Evolutionary conservation across 1,140 invertebrate species (phyloP).

Genomic region (Caligus rogercresseyi): DNA sequence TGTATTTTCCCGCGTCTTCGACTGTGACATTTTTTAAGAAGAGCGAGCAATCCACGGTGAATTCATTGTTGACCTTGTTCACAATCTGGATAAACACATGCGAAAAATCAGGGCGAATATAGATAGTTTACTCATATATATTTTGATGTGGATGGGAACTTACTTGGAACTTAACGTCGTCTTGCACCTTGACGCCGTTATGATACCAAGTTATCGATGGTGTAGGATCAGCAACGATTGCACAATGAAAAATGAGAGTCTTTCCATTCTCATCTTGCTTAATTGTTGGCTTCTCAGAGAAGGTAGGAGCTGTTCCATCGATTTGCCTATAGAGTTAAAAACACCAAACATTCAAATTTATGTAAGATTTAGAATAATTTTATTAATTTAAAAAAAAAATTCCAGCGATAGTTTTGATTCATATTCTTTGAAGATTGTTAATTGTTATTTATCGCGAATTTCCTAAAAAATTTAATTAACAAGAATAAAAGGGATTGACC

Average conservation of each 20-base stretch:
- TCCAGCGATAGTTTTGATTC: constrained; percentile 6
- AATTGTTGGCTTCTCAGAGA: constrained; percentile 89
- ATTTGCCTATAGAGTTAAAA: constrained; percentile 57
- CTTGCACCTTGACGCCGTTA: constrained; percentile 54
- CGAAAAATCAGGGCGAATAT: constrained; percentile 20
- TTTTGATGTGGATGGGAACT: constrained; percentile 21
- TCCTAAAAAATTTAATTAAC: no score
- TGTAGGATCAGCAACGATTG: constrained; percentile 78
- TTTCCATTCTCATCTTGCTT: constrained; percentile 92
- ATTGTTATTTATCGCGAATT: no score
- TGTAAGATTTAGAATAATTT: no score
- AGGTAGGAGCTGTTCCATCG: constrained; percentile 89
- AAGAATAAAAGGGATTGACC: no score
- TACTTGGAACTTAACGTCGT: constrained; percentile 63
- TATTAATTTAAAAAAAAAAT: constrained; percentile 13
- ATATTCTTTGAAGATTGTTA: no score
- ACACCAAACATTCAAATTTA: no score
- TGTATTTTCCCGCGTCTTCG: constrained; percentile 91
- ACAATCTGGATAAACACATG: constrained; percentile 48
- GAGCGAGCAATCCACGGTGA: constrained; percentile 17
- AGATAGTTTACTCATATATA: background rate
- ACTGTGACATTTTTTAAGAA: constrained; percentile 28
- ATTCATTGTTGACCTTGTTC: constrained; percentile 55
- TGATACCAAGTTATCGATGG: constrained; percentile 82
- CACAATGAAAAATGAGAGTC: constrained; percentile 82